Percentiles rank a stretch among this genome's conserved stretches.
Evolutionary conservation across 2,113 vertebrate species (phyloP).

Genomic region (Cyanoderma ruficeps): DNA sequence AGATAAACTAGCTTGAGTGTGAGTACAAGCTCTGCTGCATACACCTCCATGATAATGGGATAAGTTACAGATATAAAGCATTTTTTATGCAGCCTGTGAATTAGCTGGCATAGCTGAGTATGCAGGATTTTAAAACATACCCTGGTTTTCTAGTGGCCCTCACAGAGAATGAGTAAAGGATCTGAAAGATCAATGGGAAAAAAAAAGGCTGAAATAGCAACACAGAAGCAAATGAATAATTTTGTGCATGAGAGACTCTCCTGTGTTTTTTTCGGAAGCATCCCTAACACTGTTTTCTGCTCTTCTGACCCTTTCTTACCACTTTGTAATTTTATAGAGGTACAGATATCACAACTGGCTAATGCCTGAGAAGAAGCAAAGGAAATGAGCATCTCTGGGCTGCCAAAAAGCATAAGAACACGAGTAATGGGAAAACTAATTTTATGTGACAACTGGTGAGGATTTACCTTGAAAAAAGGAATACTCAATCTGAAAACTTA

Average conservation of each 20-base stretch:
- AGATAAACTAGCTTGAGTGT: background rate
- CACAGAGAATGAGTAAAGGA: background rate
- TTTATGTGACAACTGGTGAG: background rate
- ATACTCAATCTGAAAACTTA: background rate
- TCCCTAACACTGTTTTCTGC: background rate
- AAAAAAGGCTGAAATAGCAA: background rate
- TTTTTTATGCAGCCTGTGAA: background rate
- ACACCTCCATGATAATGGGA: background rate
- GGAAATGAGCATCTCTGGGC: background rate
- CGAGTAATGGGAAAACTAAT: constrained; percentile 17
- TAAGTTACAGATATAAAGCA: background rate
- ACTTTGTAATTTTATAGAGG: background rate
- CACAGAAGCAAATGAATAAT: background rate
- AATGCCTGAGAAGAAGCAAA: background rate
- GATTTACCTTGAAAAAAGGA: background rate
- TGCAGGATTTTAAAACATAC: background rate
- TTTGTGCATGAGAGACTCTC: background rate
- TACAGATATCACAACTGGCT: background rate
- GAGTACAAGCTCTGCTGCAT: background rate
- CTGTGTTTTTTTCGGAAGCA: background rate
- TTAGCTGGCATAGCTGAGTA: background rate
- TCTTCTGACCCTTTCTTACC: background rate
- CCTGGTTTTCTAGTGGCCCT: background rate
- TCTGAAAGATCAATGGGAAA: background rate
- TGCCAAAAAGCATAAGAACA: background rate